Evolutionary conservation across 92 coral and sea anemone species (phyloP).

Genomic region (Pocillopora meandrina): DNA sequence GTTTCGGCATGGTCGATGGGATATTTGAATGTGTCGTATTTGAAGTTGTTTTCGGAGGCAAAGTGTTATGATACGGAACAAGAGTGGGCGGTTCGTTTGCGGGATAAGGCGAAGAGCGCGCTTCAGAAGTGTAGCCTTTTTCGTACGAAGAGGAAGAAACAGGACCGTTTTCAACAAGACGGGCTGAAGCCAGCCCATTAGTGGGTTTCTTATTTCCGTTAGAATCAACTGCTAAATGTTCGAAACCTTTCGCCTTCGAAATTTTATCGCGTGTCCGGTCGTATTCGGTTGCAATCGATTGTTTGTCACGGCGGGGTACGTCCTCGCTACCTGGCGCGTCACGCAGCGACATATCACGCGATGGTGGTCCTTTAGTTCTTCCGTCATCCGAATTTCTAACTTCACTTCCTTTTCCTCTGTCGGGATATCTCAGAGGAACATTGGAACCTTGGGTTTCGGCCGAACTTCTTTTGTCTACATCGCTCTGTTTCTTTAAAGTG

Average conservation of each 20-base stretch:
- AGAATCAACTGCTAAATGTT: slow-evolving; percentile 29
- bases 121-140: slow-evolving; percentile 20
- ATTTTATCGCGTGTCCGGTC: slow-evolving; percentile 33
- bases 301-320: slow-evolving; percentile 38
- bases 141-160: slow-evolving; percentile 8
- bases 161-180: slow-evolving; percentile 27
- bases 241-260: slow-evolving; percentile 20
- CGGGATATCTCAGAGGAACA: slow-evolving; percentile 22
- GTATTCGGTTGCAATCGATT: slow-evolving; percentile 4
- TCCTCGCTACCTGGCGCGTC: slow-evolving; percentile 26
- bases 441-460: slow-evolving; percentile 18
- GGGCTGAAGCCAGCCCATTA: slow-evolving; percentile 19
- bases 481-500: slow-evolving; percentile 23
- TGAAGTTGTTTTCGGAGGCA: slow-evolving; percentile 16
- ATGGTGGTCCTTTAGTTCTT: slow-evolving; percentile 2
- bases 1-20: slow-evolving; percentile 67
- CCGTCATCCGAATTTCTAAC: slow-evolving; percentile 30
- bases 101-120: slow-evolving; percentile 40
- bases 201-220: slow-evolving; percentile 21
- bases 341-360: slow-evolving; percentile 24
- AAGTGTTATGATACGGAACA: slow-evolving; percentile 32
- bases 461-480: slow-evolving; percentile 30
- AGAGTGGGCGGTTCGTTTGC: slow-evolving; percentile 44
- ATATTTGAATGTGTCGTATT: slow-evolving; percentile 29
- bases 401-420: slow-evolving; percentile 22